A percentile compares a stretch with the other conserved stretches of the same genome.
Conservation (phyloP, 2,113 vertebrate genomes). For the Callocephalon fimbriatum region DNA sequence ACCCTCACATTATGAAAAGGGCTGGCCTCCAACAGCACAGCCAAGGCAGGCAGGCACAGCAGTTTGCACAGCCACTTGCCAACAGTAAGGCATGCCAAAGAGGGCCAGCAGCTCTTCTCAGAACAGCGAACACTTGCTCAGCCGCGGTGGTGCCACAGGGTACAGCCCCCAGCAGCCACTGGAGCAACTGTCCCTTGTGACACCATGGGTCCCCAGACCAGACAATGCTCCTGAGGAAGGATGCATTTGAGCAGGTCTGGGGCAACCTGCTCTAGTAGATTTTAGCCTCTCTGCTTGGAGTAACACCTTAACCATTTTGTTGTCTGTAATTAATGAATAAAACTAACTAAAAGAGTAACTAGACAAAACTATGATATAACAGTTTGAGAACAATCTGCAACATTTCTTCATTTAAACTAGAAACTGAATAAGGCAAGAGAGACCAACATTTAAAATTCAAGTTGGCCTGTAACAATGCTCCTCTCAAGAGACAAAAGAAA, state of each 20-base stretch:
- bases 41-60: not conserved
- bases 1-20: not conserved
- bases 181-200: not conserved
- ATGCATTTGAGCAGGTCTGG: not conserved
- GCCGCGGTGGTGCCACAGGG: not conserved
- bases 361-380: not conserved
- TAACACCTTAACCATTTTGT: not conserved
- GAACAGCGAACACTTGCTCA: not conserved
- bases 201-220: accelerated
- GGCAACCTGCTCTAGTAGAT: not conserved
- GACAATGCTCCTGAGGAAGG: not conserved
- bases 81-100: not conserved
- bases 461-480: not conserved
- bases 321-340: not conserved
- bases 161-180: not conserved
- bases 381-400: not conserved
- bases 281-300: too few relatives aligned
- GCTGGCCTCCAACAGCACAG: not conserved
- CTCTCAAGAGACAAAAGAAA: not conserved
- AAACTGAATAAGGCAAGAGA: not conserved
- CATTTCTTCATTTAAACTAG: not conserved
- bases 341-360: not conserved
- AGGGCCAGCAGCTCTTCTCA: not conserved
- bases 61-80: not conserved
- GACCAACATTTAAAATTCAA: not conserved